Evolutionary conservation across 2,797 vertebrate genomes (phyloP).

Genomic region (Myioborus melanocephalus): DNA sequence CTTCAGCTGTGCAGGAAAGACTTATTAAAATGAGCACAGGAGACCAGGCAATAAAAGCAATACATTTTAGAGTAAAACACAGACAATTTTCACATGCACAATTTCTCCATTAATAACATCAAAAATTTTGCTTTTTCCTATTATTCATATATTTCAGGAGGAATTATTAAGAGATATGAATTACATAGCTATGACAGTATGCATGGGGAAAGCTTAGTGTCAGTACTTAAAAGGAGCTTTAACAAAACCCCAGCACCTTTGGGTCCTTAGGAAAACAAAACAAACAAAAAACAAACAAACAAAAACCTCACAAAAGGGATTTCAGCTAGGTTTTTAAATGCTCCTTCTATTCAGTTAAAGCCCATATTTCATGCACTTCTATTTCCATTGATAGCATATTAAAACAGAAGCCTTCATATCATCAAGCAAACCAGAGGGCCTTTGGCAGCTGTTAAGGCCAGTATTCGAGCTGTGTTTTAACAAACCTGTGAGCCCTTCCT

Average conservation of each 20-base stretch:
- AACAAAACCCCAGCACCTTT: background rate
- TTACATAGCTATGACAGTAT: background rate
- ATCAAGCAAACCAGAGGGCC: background rate
- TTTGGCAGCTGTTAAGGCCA: background rate
- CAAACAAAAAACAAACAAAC: background rate
- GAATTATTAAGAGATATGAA: background rate
- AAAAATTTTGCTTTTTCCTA: background rate
- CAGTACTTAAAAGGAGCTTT: background rate
- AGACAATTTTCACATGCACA: background rate
- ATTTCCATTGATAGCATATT: background rate
- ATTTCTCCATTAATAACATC: background rate
- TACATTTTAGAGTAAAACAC: background rate
- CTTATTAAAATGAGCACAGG: background rate
- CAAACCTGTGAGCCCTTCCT: background rate
- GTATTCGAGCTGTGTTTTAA: rapidly evolving
- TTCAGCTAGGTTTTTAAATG: background rate
- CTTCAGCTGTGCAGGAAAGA: background rate
- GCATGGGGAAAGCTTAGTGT: background rate
- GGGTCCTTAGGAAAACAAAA: background rate
- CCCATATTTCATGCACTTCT: background rate
- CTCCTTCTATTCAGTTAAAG: background rate
- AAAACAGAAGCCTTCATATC: background rate
- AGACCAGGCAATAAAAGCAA: background rate
- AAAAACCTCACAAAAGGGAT: background rate
- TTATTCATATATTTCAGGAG: background rate